Percentiles rank a stretch among this genome's conserved stretches.
Evolutionary conservation across 2,888 invertebrate species (phyloP).

Genomic region (Drosophila cognata): DNA sequence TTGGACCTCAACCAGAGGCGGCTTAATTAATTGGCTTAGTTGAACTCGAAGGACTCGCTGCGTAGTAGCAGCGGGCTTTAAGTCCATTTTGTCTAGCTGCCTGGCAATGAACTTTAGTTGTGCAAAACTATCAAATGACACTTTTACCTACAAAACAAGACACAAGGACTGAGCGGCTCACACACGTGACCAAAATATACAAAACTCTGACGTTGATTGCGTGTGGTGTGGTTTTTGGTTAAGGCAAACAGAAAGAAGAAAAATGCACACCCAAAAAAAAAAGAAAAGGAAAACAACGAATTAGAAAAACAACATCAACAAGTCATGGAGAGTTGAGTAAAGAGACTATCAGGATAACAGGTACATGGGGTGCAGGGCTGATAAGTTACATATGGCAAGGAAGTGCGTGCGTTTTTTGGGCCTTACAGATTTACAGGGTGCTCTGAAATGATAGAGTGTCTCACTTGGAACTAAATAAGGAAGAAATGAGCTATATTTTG

Average conservation of each 20-base stretch:
- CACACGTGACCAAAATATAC: conserved; percentile 74
- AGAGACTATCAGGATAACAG: conserved; percentile 26
- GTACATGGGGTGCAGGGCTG: conserved; percentile 10
- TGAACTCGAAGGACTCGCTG: conserved; percentile 54
- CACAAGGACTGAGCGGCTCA: conserved; percentile 27
- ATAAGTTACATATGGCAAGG: conserved; percentile 37
- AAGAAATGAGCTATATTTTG: neutral
- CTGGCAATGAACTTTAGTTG: conserved; percentile 46
- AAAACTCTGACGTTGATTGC: conserved; percentile 74
- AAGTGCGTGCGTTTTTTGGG: neutral
- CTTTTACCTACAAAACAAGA: conserved; percentile 58
- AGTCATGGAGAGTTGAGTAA: conserved; percentile 12
- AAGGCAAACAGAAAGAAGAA: conserved; percentile 21
- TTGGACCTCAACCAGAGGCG: conserved; percentile 59
- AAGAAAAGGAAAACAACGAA: neutral
- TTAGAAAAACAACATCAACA: conserved; percentile 38
- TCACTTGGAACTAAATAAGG: neutral
- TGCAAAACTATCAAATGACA: conserved; percentile 73
- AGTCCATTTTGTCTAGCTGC: conserved; percentile 25
- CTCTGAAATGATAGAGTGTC: neutral
- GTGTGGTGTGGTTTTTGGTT: conserved; percentile 61
- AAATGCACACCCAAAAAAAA: conserved; percentile 1
- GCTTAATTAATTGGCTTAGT: conserved; percentile 76
- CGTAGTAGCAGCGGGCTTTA: conserved; percentile 47
- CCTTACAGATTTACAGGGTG: conserved; percentile 39